Base-by-base conservation (phyloP, 2,888 invertebrate genomes). In the Mallateleia sp. region DNA sequence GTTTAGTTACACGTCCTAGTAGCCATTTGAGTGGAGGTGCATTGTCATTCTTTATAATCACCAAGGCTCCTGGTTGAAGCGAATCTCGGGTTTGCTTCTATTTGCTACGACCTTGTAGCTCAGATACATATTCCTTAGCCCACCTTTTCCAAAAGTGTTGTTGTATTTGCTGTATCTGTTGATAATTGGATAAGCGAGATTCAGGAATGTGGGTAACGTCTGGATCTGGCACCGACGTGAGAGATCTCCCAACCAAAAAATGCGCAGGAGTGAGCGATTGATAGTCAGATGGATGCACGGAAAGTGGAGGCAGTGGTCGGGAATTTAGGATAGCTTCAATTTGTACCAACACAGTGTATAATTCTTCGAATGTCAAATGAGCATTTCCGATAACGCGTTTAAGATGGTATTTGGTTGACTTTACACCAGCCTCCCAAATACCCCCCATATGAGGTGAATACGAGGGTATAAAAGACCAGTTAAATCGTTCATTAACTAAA, bases 111-210 rank as follows among this genome's bases (percentile, higher is more conserved):
- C 85, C 85, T 38, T 89, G 89, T 0, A 90, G 79, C 18, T 60
- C 25, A 8, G 80, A 60, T 2, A 91, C 47, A 18, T 89, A 91
- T 24, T 91, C 90, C 20, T 42, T 25, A 2, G 28, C 54, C 90
- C 74, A 88, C 7, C 32, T 72, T 15, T 52, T n/a, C 77, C 74
- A 52, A 82, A 89, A 20, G 87, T 15, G 25, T 52, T 72, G 82
- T 11, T 54, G 54, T 18, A 50, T n/a, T 18, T 50, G 50, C 20
- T 50, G 50, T 8, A 50, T 18, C 2, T 18, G 50, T 50, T 50
- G 50, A 18, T 50, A 50, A 18, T 50, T 50, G 4, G 50, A 50
- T 18, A 50, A 18, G 2, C 50, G 50, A 3, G 20, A 50, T 20
- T 50, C 50, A 18, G 11, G 50, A 18, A 50, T 50, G 20, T 50